Percentiles rank a stretch among this genome's conserved stretches.
These are phyloP conservation scores for Paramormyrops kingsleyae DNA, from an alignment of 2,113 vertebrate species.

Conservation along the genomic window DNA sequence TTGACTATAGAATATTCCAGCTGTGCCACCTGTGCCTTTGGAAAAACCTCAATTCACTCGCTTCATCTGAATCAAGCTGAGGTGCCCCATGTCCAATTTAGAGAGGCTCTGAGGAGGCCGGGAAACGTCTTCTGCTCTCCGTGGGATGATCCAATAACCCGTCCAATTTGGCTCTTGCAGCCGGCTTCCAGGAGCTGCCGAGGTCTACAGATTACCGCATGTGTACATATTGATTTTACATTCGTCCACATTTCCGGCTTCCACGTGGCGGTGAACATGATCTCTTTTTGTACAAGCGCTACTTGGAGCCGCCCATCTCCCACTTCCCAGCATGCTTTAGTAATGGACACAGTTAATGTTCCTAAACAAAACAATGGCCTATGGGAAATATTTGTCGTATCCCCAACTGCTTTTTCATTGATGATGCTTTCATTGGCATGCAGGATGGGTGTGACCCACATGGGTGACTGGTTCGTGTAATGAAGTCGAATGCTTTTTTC, in stretches of 20 bases:
- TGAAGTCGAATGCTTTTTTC: not conserved
- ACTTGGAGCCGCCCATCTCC: not conserved
- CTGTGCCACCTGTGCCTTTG: not conserved
- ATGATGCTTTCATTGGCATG: not conserved
- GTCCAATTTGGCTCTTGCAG: conserved; percentile 3
- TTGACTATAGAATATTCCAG: not conserved
- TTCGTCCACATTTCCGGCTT: conserved; percentile 12
- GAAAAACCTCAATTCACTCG: not conserved
- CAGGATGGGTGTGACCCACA: not conserved
- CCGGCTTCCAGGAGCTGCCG: not conserved
- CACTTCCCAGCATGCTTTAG: conserved; percentile 7
- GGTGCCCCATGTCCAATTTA: not conserved
- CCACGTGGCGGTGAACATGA: not conserved
- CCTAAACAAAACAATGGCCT: not conserved
- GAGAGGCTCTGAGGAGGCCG: not conserved
- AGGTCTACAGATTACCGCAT: conserved; percentile 11
- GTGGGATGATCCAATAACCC: conserved; percentile 9
- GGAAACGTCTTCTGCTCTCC: not conserved
- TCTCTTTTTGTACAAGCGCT: not conserved
- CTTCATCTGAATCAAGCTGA: not conserved
- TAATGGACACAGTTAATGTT: not conserved
- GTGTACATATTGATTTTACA: conserved; percentile 15
- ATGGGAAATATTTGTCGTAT: not conserved
- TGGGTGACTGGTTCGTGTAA: not conserved
- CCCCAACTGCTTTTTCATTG: not conserved